Evolutionary conservation across 2,888 invertebrate genomes (phyloP).

Genomic region (Platynereis dumerilii): DNA sequence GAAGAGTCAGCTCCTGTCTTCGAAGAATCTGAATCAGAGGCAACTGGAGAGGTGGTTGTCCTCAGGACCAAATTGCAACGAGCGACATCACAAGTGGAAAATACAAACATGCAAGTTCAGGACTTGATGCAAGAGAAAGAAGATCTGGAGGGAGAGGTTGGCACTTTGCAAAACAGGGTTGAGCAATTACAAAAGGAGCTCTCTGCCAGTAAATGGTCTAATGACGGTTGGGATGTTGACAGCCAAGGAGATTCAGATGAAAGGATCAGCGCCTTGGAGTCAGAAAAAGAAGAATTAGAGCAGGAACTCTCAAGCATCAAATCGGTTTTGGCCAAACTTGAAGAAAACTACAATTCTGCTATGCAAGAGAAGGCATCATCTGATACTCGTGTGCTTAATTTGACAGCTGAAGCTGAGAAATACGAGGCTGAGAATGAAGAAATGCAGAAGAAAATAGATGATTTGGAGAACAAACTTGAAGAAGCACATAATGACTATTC

Average conservation of each 20-base stretch:
- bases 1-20: too few relatives aligned
- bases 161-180: conserved; percentile 11
- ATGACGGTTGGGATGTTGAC: neutral
- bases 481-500: conserved; percentile 24
- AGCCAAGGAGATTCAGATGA: conserved; percentile 14
- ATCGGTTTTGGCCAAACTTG: conserved; percentile 32
- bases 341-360: conserved; percentile 27
- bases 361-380: too few relatives aligned
- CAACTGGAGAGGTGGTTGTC: too few relatives aligned
- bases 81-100: conserved; percentile 7
- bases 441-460: conserved; percentile 34
- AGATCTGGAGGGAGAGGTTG: too few relatives aligned
- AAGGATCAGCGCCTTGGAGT: conserved; percentile 7
- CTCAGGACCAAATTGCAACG: conserved; percentile 4
- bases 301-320: conserved; percentile 14
- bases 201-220: conserved; percentile 15
- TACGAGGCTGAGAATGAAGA: conserved; percentile 43
- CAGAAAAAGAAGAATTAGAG: conserved; percentile 18
- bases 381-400: too few relatives aligned
- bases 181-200: conserved; percentile 19
- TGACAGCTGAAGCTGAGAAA: conserved; percentile 8
- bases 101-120: conserved; percentile 25
- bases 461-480: conserved; percentile 32
- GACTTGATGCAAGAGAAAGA: conserved; percentile 25
- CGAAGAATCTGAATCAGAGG: too few relatives aligned